These are phyloP conservation scores for Diploptera punctata DNA, from an alignment of 2,888 invertebrate species.

Conservation along the genomic window DNA sequence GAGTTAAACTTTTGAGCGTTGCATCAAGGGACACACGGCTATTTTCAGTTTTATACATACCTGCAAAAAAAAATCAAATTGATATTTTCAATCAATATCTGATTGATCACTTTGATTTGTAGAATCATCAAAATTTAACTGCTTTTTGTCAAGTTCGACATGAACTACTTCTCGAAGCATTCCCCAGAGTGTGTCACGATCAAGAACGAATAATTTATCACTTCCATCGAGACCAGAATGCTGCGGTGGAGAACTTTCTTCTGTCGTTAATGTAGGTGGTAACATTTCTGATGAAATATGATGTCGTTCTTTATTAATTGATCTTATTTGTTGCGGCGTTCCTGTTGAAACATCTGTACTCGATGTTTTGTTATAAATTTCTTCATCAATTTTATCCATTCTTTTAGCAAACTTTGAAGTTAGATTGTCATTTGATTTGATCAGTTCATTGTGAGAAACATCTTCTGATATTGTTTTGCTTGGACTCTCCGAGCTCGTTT, in stretches of 20 bases:
- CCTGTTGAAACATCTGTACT: neutral
- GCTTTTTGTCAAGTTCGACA: slow-evolving; percentile 48
- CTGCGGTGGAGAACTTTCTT: neutral
- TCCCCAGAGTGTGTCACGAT: slow-evolving; percentile 67
- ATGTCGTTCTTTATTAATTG: slow-evolving; percentile 16
- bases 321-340: neutral
- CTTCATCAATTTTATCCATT: too few species aligned
- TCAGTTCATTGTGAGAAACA: too few species aligned
- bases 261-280: slow-evolving; percentile 4
- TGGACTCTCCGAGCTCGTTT: too few species aligned
- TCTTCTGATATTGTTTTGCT: too few species aligned
- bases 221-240: slow-evolving; percentile 7
- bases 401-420: too few species aligned
- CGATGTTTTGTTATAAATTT: too few species aligned
- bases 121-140: neutral
- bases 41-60: too few species aligned
- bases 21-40: slow-evolving; percentile 8
- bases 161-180: slow-evolving; percentile 63
- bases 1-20: neutral
- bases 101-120: neutral
- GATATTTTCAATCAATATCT: slow-evolving; percentile 8
- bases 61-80: too few species aligned
- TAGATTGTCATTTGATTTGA: too few species aligned
- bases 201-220: slow-evolving; percentile 60
- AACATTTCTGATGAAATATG: neutral